A percentile compares a stretch with the other conserved stretches of the same genome.
Conservation (phyloP, 2,888 invertebrate genomes). For the Petrolisthes cinctipes region DNA sequence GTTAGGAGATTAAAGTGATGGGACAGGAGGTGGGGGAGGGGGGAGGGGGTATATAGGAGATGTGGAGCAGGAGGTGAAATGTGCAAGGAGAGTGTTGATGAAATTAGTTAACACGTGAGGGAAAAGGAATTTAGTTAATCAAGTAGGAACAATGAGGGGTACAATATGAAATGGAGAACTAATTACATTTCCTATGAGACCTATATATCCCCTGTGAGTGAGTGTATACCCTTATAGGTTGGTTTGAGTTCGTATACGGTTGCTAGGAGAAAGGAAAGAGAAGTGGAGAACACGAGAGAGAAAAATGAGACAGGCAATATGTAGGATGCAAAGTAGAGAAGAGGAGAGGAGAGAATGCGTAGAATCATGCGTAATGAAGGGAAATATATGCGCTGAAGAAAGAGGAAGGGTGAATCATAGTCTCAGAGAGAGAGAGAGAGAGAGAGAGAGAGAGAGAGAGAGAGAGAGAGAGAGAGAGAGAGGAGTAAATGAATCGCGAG, state of each 20-base stretch:
- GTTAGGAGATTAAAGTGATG: not conserved
- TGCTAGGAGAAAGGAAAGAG: no score
- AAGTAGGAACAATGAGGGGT: no score
- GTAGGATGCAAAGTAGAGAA: not conserved
- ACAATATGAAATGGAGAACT: no score
- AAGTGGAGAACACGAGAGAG: no score
- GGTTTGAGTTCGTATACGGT: no score
- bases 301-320: no score
- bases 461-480: slow-evolving; percentile 30
- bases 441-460: slow-evolving; percentile 28
- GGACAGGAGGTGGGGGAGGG: not conserved
- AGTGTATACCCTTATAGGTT: no score
- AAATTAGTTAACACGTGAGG: no score
- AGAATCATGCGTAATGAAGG: not conserved
- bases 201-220: no score
- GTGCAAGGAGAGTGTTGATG: no score
- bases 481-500: not conserved
- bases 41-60: not conserved
- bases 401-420: slow-evolving; percentile 7
- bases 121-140: no score
- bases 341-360: not conserved
- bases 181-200: no score
- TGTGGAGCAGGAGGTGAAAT: not conserved
- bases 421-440: not conserved
- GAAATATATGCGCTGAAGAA: not conserved